These are phyloP conservation scores for Peribatodes rhomboidaria DNA, from an alignment of 2,888 invertebrate genomes.

Conservation along the genomic window DNA sequence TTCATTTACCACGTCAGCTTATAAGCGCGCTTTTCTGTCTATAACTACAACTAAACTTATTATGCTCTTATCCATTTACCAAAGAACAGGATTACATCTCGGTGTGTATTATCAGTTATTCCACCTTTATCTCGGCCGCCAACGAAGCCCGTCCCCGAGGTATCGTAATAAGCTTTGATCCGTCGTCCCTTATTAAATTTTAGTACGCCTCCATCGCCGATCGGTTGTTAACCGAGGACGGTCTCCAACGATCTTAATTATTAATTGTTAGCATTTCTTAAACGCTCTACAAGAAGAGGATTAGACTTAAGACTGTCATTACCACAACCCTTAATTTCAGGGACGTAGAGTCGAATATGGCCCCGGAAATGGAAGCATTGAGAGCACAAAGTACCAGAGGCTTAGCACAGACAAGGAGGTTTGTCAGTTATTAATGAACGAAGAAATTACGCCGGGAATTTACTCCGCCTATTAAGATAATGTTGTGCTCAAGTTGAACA, in stretches of 20 bases:
- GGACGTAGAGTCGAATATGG: constrained; percentile 59
- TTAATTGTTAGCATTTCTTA: constrained; percentile 58
- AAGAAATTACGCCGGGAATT: constrained; percentile 66
- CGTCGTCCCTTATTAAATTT: constrained; percentile 36
- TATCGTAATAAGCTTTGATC: constrained; percentile 35
- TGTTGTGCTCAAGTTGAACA: constrained; percentile 56
- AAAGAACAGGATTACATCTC: neutral
- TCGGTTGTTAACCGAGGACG: constrained; percentile 50
- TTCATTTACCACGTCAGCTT: too few species aligned
- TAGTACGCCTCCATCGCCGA: constrained; percentile 45
- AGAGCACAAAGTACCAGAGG: constrained; percentile 55
- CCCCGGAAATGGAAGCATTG: constrained; percentile 33
- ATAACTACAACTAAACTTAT: too few species aligned
- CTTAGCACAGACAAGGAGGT: constrained; percentile 62
- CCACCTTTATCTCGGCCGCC: neutral
- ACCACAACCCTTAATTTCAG: constrained; percentile 50
- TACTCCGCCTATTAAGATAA: constrained; percentile 61
- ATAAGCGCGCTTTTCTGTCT: too few species aligned
- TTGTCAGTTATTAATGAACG: constrained; percentile 75
- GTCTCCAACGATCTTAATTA: constrained; percentile 53
- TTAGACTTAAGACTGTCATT: constrained; percentile 44
- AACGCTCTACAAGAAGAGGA: constrained; percentile 50
- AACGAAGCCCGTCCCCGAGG: constrained; percentile 11
- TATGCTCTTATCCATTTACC: neutral
- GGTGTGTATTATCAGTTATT: neutral